phyloP scores from a whole-genome alignment of 2,113 vertebrate genomes.

The Butorides virescens region DNA sequence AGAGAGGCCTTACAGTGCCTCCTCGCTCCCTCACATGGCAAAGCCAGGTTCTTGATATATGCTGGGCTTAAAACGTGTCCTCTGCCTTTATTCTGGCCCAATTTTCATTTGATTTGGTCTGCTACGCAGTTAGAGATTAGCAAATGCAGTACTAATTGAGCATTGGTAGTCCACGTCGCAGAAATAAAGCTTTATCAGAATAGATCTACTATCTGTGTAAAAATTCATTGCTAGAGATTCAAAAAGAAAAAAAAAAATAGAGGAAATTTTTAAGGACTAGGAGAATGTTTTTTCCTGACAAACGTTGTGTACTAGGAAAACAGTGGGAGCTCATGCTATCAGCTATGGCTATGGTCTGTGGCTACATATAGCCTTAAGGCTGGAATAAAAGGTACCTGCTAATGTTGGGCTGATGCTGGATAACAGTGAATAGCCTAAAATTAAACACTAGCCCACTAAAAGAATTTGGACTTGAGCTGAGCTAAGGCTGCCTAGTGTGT shows the following conservation, averaged over 20 bases:
- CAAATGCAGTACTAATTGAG: background rate
- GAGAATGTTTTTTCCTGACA: background rate
- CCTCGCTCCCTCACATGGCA: rapidly evolving
- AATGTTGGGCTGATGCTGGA: background rate
- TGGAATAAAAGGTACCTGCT: background rate
- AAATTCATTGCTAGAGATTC: background rate
- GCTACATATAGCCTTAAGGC: background rate
- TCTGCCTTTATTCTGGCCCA: background rate
- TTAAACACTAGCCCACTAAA: background rate
- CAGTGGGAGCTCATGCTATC: background rate
- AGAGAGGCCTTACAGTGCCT: background rate
- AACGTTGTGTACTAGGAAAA: background rate
- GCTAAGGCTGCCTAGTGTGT: background rate
- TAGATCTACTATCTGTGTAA: background rate
- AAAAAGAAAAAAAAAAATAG: background rate
- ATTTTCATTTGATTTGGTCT: background rate
- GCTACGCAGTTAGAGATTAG: background rate
- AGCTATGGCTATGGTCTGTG: background rate
- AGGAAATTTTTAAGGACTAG: background rate
- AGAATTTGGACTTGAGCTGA: background rate
- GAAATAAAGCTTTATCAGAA: background rate
- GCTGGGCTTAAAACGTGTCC: background rate
- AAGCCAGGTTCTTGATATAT: background rate
- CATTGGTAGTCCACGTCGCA: background rate
- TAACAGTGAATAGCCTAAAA: background rate